Evolutionary conservation across 1,140 invertebrate species (phyloP).

Genomic region (Acarapis woodi): DNA sequence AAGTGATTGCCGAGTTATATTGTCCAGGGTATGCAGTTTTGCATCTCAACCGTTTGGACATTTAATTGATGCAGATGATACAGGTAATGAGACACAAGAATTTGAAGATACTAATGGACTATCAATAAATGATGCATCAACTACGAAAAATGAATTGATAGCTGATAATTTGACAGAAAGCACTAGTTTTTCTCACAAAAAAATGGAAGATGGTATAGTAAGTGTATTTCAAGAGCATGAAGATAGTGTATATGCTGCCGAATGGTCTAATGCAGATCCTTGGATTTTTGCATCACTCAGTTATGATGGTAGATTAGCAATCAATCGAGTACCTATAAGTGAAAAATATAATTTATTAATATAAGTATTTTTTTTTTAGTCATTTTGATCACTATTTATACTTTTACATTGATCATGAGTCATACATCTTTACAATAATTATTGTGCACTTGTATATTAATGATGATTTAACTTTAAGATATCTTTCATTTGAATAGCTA

Average conservation of each 20-base stretch:
- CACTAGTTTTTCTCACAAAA: not conserved
- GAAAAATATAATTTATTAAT: slow-evolving; percentile 43
- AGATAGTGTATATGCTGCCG: slow-evolving; percentile 83
- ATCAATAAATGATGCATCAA: not conserved
- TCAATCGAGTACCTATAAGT: slow-evolving; percentile 64
- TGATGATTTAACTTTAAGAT: no score
- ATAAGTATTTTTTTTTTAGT: slow-evolving; percentile 11
- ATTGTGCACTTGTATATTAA: not conserved
- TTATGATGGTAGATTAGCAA: slow-evolving; percentile 73
- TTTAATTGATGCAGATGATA: slow-evolving; percentile 22
- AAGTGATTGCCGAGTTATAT: slow-evolving; percentile 65
- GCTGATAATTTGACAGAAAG: not conserved
- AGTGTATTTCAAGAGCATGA: slow-evolving; percentile 83
- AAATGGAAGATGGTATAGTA: slow-evolving; percentile 36
- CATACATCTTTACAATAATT: not conserved
- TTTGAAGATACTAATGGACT: not conserved
- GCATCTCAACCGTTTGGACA: slow-evolving; percentile 44
- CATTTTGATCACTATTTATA: not conserved
- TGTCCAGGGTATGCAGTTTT: slow-evolving; percentile 54
- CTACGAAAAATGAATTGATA: not conserved
- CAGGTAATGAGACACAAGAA: slow-evolving; percentile 12
- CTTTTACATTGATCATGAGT: not conserved
- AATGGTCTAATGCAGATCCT: slow-evolving; percentile 85
- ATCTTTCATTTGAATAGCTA: no score
- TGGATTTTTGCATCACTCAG: slow-evolving; percentile 93